These are phyloP conservation scores for Stomatorhinus walkeri DNA, from an alignment of 2,797 vertebrate species.

Conservation along the genomic window DNA sequence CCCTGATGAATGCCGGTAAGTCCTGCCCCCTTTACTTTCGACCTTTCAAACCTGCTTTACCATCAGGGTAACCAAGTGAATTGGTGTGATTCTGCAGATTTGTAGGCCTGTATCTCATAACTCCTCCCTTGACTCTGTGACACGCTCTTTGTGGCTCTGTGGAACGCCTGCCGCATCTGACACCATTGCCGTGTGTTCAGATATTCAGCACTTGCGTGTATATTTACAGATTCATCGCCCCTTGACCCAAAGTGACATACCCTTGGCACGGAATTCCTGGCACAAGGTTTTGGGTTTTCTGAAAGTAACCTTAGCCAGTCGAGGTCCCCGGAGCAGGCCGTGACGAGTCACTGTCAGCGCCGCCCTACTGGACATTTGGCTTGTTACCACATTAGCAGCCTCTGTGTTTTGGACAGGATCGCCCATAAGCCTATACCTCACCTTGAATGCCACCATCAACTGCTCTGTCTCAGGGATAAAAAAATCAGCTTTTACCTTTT, in stretches of 20 bases:
- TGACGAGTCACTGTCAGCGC: neutral
- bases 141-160: neutral
- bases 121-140: neutral
- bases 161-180: neutral
- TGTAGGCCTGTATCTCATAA: neutral
- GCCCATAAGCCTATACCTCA: neutral
- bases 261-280: neutral
- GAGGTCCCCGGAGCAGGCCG: neutral
- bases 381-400: neutral
- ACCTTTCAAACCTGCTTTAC: slow-evolving; percentile 12
- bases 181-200: neutral
- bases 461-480: neutral
- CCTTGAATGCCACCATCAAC: neutral
- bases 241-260: neutral
- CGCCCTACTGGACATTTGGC: neutral
- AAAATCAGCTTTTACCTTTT: neutral
- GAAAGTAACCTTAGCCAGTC: neutral
- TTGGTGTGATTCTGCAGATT: neutral
- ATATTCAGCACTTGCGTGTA: neutral
- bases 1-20: slow-evolving; percentile 79
- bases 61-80: neutral
- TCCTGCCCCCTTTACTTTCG: slow-evolving; percentile 13
- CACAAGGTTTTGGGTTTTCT: neutral
- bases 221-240: neutral
- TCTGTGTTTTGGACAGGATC: neutral